Percentiles rank a stretch among this genome's conserved stretches.
Conservation (phyloP, 2,113 vertebrate species). For the Neolamprologus cancellatus region DNA sequence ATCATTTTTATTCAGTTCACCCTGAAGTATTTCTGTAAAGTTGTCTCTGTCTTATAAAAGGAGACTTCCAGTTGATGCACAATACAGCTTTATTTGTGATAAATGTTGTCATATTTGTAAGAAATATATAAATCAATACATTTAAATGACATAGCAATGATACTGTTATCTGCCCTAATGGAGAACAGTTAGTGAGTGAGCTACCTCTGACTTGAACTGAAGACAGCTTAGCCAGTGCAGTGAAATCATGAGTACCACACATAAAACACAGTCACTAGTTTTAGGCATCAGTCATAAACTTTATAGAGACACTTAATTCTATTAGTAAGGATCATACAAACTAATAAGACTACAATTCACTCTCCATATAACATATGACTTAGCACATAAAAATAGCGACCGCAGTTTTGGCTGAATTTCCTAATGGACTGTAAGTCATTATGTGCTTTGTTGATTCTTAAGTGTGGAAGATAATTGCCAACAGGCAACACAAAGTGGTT, state of each 20-base stretch:
- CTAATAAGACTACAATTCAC: neutral
- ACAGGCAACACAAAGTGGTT: constrained; percentile 83
- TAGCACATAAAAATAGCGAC: neutral
- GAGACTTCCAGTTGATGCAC: neutral
- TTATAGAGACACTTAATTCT: constrained; percentile 11
- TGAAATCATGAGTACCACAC: neutral
- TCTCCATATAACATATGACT: neutral
- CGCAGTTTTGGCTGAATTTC: constrained; percentile 21
- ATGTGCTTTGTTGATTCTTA: constrained; percentile 96
- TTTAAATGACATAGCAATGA: neutral
- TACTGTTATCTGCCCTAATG: neutral
- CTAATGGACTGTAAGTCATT: constrained; percentile 72
- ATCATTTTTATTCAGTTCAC: constrained; percentile 7
- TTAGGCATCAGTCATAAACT: constrained; percentile 1
- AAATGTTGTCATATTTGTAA: neutral
- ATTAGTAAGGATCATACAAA: neutral
- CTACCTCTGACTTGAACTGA: neutral
- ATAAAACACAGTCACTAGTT: neutral
- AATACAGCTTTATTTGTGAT: neutral
- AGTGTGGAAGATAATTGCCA: constrained; percentile 86
- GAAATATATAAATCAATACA: neutral
- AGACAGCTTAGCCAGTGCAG: neutral
- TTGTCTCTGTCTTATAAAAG: neutral
- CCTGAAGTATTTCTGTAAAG: constrained; percentile 4
- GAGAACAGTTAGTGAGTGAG: neutral